Base-by-base conservation (phyloP, 2,113 vertebrate genomes). In the Rhinoderma darwinii region DNA sequence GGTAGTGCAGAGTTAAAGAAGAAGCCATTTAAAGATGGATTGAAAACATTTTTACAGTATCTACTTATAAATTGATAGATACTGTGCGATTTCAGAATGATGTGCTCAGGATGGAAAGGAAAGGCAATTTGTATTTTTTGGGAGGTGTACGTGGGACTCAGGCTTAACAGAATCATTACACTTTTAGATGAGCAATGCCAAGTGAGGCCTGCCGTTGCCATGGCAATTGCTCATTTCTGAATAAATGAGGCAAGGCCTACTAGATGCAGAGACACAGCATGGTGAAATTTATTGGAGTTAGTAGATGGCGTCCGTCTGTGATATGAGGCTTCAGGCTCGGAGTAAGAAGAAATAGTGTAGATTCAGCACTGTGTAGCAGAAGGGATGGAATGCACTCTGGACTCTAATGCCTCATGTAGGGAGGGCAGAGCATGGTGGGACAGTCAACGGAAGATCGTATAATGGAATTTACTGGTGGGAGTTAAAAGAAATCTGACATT, bases 231-330 rank as follows among this genome's bases (percentile, higher is more conserved):
- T 87, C 85, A 87, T 87, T 87, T 87, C 77, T 87, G 85, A 87
- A 87, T 87, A 87, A 87, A 87, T 87, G 78, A 87, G 85, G 85
- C 85, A 87, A 87, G 85, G 85, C 85, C 85, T 87, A 87, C 66
- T 87, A 87, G 66, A 82, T 74, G 85, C 85, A 87, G 78, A 82
- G 77, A 74, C 85, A 87, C 85, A 87, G 85, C 66, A 56, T 82
- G 85, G 66, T 80, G 63, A 87, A 87, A 87, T 87, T 87, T 87
- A 87, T 82, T 82, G 68, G 66, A 87, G 85, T 82, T 87, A 82
- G 85, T 87, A 82, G 85, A 87, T 82, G 63, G 85, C n/a, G 68
- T 87, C 78, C 68, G 85, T 87, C 85, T 87, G 85, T 87, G 85
- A 87, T 82, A 51, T 82, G 78, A 87, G 54, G 78, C 51, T 43